Evolutionary conservation across 2,888 invertebrate genomes (phyloP).

Genomic region (Strigamia crassipes): DNA sequence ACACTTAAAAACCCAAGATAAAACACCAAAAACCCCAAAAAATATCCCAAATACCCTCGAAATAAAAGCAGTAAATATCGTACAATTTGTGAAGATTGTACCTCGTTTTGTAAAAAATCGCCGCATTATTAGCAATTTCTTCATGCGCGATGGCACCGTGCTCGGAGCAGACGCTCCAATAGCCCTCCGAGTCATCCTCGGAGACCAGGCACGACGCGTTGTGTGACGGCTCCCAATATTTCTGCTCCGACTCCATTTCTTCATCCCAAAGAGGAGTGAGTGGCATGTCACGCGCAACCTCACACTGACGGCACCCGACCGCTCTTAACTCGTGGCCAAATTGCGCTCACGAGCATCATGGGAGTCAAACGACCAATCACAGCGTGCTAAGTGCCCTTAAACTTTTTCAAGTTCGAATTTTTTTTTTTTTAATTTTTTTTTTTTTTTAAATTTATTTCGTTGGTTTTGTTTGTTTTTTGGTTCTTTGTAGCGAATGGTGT

Average conservation of each 20-base stretch:
- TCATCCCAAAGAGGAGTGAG: neutral
- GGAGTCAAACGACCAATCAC: neutral
- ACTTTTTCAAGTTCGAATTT: too few species aligned
- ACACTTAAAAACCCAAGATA: neutral
- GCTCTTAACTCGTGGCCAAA: neutral
- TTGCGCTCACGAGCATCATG: neutral
- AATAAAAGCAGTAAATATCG: too few species aligned
- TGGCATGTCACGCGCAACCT: conserved; percentile 9
- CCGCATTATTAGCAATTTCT: neutral
- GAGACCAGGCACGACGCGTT: conserved; percentile 1
- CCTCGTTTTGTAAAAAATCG: neutral
- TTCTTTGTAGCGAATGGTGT: too few species aligned
- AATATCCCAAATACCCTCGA: too few species aligned
- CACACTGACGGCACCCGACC: neutral
- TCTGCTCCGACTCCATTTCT: conserved; percentile 34
- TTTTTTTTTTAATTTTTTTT: neutral
- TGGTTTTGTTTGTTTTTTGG: too few species aligned
- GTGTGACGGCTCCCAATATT: conserved; percentile 14
- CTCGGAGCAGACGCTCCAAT: conserved; percentile 45
- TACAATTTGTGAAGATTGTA: too few species aligned
- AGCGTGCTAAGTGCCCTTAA: neutral
- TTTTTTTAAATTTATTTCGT: too few species aligned
- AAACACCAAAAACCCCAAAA: neutral
- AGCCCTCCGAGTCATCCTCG: conserved; percentile 44
- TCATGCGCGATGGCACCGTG: conserved; percentile 17